Percentiles rank a stretch among this genome's conserved stretches.
These are phyloP conservation scores for Sipha flava DNA, from an alignment of 1,140 invertebrate genomes.

Conservation along the genomic window DNA sequence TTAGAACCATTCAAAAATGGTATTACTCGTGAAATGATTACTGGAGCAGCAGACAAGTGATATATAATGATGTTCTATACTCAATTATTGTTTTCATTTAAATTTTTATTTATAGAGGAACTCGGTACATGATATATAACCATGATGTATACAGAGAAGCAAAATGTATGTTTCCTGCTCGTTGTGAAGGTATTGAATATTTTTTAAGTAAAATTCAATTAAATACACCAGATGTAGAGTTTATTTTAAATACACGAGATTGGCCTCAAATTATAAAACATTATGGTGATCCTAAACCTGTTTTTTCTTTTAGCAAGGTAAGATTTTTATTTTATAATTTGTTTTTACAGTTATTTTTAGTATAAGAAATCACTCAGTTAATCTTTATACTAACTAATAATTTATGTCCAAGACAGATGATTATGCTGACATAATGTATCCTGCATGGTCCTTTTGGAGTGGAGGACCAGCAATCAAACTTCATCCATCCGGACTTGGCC, in stretches of 20 bases:
- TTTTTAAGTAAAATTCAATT: conserved; percentile 61
- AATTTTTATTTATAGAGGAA: conserved; percentile 49
- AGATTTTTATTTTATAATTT: conserved; percentile 33
- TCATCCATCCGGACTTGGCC: conserved; percentile 84
- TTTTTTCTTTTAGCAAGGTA: conserved; percentile 94
- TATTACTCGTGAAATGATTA: conserved; percentile 58
- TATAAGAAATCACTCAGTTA: not conserved
- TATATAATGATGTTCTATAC: conserved; percentile 32
- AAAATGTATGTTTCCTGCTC: conserved; percentile 81
- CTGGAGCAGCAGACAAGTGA: conserved; percentile 51
- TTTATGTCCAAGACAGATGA: conserved; percentile 54
- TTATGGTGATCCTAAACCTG: conserved; percentile 56
- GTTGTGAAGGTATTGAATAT: conserved; percentile 86
- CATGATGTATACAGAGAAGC: conserved; percentile 70
- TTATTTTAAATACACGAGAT: conserved; percentile 83
- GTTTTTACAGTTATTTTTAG: too few species aligned
- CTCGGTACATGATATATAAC: conserved; percentile 77
- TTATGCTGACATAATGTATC: conserved; percentile 90
- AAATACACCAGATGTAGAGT: conserved; percentile 72
- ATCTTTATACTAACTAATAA: not conserved
- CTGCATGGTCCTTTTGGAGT: conserved; percentile 96
- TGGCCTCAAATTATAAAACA: conserved; percentile 75
- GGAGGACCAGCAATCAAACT: conserved; percentile 89
- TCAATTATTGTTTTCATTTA: not conserved
- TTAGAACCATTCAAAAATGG: conserved; percentile 59